Percentiles rank a stretch among this genome's conserved stretches.
These are phyloP conservation scores for Agraylea sexmaculata DNA, from an alignment of 1,140 invertebrate species.

Conservation along the genomic window DNA sequence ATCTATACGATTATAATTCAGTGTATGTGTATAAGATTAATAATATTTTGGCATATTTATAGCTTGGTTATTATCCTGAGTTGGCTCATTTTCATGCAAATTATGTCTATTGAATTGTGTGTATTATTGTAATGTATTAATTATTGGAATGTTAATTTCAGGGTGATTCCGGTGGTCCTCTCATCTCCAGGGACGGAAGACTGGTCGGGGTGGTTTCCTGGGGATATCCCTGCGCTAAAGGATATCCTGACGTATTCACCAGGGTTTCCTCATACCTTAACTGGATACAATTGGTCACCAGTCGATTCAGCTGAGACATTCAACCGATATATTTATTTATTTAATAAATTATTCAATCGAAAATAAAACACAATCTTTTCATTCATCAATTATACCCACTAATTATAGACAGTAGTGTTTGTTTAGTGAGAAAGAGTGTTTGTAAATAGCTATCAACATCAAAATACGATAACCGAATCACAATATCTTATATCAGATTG, in stretches of 20 bases:
- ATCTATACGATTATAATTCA: no score
- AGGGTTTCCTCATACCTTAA: conserved; percentile 36
- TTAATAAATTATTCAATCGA: background rate
- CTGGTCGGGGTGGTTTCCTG: conserved; percentile 46
- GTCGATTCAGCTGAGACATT: background rate
- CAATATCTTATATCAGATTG: no score
- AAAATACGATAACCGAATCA: no score
- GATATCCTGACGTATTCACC: conserved; percentile 50
- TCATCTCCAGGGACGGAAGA: conserved; percentile 26
- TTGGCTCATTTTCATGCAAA: no score
- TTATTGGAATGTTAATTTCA: no score
- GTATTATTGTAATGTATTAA: no score
- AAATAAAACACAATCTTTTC: background rate
- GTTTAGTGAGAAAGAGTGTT: background rate
- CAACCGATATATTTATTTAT: background rate
- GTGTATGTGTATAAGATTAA: no score
- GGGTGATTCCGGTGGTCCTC: conserved; percentile 36
- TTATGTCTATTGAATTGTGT: no score
- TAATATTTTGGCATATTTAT: no score
- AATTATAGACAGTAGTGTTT: background rate
- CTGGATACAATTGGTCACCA: conserved; percentile 27
- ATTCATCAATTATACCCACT: background rate
- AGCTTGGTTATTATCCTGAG: no score
- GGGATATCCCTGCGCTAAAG: conserved; percentile 43
- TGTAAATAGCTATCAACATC: background rate